Conservation (phyloP, 2,888 invertebrate genomes). For the Acronicta aceris region DNA sequence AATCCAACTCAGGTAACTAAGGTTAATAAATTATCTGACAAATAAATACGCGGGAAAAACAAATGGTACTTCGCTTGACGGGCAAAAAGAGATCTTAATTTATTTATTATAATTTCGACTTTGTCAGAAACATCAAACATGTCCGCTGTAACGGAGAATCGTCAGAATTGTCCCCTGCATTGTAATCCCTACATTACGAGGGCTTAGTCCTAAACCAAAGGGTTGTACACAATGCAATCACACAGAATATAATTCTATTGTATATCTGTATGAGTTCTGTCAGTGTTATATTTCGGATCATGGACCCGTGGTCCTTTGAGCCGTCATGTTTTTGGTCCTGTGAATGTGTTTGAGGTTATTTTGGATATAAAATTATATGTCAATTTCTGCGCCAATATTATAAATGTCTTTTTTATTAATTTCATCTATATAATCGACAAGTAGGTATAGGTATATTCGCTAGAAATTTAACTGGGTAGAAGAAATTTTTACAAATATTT, state of each 20-base stretch:
- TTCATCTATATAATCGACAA: too few relatives aligned
- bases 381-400: neutral
- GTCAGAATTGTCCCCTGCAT: slow-evolving; percentile 45
- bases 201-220: slow-evolving; percentile 50
- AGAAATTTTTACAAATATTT: too few relatives aligned
- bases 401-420: too few relatives aligned
- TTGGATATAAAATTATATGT: neutral
- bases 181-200: slow-evolving; percentile 55
- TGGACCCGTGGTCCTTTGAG: slow-evolving; percentile 24
- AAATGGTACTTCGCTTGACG: neutral
- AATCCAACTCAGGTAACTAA: too few relatives aligned
- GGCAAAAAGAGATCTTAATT: slow-evolving; percentile 8
- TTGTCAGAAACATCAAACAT: slow-evolving; percentile 42
- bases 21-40: neutral
- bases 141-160: slow-evolving; percentile 21
- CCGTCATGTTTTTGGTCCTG: neutral
- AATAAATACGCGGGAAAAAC: neutral
- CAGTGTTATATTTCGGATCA: slow-evolving; percentile 47
- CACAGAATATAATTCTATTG: slow-evolving; percentile 57
- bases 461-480: too few relatives aligned
- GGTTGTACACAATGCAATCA: slow-evolving; percentile 57
- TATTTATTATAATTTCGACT: slow-evolving; percentile 13
- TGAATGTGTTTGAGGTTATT: neutral
- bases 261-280: slow-evolving; percentile 29
- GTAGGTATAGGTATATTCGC: too few relatives aligned